phyloP scores from a whole-genome alignment of 2,113 vertebrate species.

The Bujurquina vittata region DNA sequence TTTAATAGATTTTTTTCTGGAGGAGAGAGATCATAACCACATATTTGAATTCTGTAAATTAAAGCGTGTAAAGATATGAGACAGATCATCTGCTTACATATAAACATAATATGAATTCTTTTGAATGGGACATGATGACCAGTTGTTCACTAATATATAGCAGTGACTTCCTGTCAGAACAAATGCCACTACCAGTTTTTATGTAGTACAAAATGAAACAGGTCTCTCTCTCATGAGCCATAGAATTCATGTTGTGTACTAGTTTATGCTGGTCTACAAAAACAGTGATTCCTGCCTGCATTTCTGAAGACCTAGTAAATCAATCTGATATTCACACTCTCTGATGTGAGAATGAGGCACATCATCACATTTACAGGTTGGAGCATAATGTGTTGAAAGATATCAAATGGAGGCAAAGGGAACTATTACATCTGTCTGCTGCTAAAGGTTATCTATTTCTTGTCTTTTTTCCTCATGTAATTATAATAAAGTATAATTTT shows the following conservation, averaged over 20 bases:
- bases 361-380: constrained; percentile 3
- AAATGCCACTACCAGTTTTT: not conserved
- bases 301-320: not conserved
- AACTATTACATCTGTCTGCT: not conserved
- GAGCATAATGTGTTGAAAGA: not conserved
- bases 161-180: too few species aligned
- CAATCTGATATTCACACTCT: not conserved
- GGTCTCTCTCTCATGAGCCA: not conserved
- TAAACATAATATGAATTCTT: not conserved
- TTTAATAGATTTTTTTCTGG: not conserved
- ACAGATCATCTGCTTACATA: not conserved
- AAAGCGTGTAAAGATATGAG: too few species aligned
- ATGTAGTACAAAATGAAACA: not conserved
- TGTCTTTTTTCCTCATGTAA: not conserved
- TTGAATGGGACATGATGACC: not conserved
- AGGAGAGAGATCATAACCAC: not conserved
- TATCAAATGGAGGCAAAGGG: not conserved
- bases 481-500: not conserved
- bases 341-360: not conserved
- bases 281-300: not conserved
- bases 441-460: not conserved
- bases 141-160: not conserved
- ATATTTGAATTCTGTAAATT: too few species aligned
- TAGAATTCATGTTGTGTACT: not conserved
- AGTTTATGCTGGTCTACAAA: not conserved